A percentile compares a stretch with the other conserved stretches of the same genome.
phyloP scores from a whole-genome alignment of 2,113 vertebrate species.

The Picathartes gymnocephalus region DNA sequence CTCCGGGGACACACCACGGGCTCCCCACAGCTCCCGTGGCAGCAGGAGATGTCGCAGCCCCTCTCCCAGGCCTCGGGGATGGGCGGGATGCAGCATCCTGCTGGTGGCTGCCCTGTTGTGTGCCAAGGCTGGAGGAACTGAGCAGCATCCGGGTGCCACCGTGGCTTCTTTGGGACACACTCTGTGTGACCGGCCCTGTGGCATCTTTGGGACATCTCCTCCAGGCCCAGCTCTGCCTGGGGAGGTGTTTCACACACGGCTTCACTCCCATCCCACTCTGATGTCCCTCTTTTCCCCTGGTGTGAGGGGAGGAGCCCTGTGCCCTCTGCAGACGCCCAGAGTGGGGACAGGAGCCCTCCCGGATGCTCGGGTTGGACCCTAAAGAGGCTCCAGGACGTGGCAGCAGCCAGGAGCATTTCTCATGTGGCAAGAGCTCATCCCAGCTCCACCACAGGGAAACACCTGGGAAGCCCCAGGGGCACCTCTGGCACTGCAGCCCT shows the following conservation, averaged over 20 bases:
- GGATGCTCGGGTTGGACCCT: background rate
- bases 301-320: fast-evolving
- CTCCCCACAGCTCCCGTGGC: background rate
- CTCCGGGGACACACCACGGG: fast-evolving
- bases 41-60: background rate
- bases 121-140: fast-evolving
- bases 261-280: background rate
- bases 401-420: background rate
- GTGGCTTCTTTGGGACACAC: background rate
- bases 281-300: background rate
- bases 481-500: background rate
- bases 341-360: background rate
- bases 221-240: background rate
- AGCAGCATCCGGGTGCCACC: background rate
- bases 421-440: background rate
- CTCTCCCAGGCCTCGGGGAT: background rate
- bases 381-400: background rate
- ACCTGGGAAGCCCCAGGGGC: background rate
- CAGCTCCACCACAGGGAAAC: background rate
- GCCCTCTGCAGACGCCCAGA: background rate
- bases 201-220: background rate
- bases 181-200: background rate
- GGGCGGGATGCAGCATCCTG: background rate
- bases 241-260: background rate
- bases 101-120: fast-evolving